Evolutionary conservation across 1,140 invertebrate genomes (phyloP), one percentile per base, ranked within the genome.

Genomic region (Lepidurus arcticus): DNA sequence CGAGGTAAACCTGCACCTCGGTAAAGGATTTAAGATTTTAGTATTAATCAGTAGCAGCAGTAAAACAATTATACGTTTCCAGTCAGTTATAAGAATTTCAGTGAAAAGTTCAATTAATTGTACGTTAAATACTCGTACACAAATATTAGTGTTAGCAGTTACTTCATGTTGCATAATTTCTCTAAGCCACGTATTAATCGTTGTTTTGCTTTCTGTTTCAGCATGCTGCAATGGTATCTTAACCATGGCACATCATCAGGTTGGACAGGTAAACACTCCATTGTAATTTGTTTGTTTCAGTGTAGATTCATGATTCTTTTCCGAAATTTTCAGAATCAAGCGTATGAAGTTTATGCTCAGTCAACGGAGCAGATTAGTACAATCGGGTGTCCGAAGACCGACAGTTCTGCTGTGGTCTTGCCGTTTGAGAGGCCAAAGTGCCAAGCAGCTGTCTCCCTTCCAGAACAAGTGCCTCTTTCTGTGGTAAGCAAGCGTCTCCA

Each of bases 401-500:
- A 65, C 53, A 65, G 53, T 65, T 65, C 53, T 65, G 53, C 53
- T 65, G 53, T 65, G 53, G 53, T 65, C 53, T 65, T 65, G 53
- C 53, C 53, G 53, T 65, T 65, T 65, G 53, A 65, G 53, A 65
- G 53, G 53, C 53, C 53, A 13, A 65, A 65, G 53, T 65, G 53
- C 53, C 53, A 65, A 65, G 53, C 53, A 65, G 53, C 53, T 65
- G 53, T 65, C 53, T 65, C 53, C 53, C 53, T 65, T 65, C 53
- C 53, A 65, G 53, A 65, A 65, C 53, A 65, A 65, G 53, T 65
- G 53, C 53, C 53, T 65, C 53, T 65, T 65, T 65, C 53, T 65
- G 53, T 65, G 53, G 53, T 65, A 21, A 21, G 53, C 21, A 65
- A 65, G n/a, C 53, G 3, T 34, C 34, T 26, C 2, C 26, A 26